Evolutionary conservation across 2,113 vertebrate genomes (phyloP).

Genomic region (Panthera uncia): DNA sequence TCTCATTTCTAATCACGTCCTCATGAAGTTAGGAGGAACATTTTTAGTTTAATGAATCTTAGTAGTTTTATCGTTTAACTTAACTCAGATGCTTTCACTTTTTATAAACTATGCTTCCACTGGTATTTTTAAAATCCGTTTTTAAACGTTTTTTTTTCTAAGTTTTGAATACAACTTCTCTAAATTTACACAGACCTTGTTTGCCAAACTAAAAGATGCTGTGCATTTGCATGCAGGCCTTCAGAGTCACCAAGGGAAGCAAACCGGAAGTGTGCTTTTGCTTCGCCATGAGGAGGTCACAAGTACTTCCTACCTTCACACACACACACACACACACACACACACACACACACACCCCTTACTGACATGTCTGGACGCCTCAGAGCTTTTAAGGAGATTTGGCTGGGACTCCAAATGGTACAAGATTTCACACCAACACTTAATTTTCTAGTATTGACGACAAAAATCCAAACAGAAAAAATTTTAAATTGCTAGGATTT

Average conservation of each 20-base stretch:
- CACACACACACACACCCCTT: not conserved
- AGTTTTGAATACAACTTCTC: not conserved
- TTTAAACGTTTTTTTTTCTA: not conserved
- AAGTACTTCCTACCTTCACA: not conserved
- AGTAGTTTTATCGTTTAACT: slow-evolving; percentile 20
- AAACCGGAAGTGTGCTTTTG: not conserved
- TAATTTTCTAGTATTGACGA: slow-evolving; percentile 52
- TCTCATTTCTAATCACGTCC: not conserved
- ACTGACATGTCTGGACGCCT: not conserved
- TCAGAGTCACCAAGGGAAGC: not conserved
- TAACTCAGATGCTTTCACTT: not conserved
- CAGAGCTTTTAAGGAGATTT: not conserved
- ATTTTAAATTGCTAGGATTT: slow-evolving; percentile 46
- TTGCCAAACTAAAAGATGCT: not conserved
- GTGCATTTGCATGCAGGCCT: not conserved
- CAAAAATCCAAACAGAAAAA: slow-evolving; percentile 52
- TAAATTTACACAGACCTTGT: not conserved
- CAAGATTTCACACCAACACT: slow-evolving; percentile 33
- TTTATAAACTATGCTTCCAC: not conserved
- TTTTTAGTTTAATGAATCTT: not conserved
- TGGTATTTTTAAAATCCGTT: not conserved
- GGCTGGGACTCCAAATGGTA: not conserved
- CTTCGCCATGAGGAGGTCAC: not conserved
- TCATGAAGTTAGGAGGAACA: not conserved
- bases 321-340: not conserved